Percentiles rank a stretch among this genome's conserved stretches.
Conservation (phyloP, 2,113 vertebrate genomes). For the Tretioscincus oriximinensis region DNA sequence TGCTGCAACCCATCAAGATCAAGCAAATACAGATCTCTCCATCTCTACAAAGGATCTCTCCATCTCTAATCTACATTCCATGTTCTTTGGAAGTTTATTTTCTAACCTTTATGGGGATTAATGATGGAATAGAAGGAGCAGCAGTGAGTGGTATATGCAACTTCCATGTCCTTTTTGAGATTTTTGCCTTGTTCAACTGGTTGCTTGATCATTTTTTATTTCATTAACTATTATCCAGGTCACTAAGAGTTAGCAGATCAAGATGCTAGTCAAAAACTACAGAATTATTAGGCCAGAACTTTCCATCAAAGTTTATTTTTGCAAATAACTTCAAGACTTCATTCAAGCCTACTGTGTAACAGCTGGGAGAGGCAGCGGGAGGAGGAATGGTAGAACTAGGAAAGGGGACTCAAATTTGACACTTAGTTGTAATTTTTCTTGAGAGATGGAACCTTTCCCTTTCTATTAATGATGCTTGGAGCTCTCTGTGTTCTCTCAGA, state of each 20-base stretch:
- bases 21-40: too few relatives aligned
- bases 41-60: too few relatives aligned
- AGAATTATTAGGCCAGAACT: not conserved
- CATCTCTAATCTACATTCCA: too few relatives aligned
- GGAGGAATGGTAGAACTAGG: not conserved
- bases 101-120: too few relatives aligned
- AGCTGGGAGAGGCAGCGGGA: not conserved
- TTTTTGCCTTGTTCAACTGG: too few relatives aligned
- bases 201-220: not conserved
- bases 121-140: too few relatives aligned
- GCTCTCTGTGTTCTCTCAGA: not conserved
- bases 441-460: not conserved
- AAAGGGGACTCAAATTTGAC: not conserved
- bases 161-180: too few relatives aligned
- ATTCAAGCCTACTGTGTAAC: not conserved
- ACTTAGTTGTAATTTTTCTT: not conserved
- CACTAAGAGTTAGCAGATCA: not conserved
- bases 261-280: not conserved
- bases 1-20: too few relatives aligned
- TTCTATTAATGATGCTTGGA: not conserved
- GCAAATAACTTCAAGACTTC: not conserved
- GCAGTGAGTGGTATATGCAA: too few relatives aligned
- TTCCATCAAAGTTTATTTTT: not conserved
- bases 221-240: not conserved
- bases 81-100: too few relatives aligned